phyloP scores from a whole-genome alignment of 2,113 vertebrate genomes.

The Neofelis nebulosa region DNA sequence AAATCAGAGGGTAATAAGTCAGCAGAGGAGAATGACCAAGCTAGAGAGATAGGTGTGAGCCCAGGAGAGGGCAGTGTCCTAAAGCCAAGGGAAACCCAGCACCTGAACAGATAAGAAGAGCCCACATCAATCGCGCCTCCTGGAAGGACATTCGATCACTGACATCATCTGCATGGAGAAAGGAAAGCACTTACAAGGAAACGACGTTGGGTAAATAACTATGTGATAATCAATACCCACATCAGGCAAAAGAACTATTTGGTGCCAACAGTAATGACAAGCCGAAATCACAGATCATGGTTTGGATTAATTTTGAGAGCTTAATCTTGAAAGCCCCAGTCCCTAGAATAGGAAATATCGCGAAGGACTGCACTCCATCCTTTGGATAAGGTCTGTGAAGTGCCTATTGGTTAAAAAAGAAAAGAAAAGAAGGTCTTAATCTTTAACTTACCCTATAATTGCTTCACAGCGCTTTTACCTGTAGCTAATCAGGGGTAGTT shows the following conservation, averaged over 20 bases:
- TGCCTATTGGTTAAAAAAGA: neutral
- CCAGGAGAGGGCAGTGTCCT: neutral
- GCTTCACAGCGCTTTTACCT: neutral
- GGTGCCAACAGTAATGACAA: conserved; percentile 4
- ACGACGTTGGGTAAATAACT: neutral
- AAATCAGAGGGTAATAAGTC: neutral
- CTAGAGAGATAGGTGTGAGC: neutral
- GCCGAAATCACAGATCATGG: neutral
- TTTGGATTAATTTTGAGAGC: neutral
- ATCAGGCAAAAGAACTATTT: neutral
- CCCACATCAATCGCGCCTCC: neutral
- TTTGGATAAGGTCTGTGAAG: neutral
- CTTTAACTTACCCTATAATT: neutral
- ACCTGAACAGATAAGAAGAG: neutral
- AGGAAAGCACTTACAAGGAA: neutral
- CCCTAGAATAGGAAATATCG: neutral
- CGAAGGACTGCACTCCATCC: neutral
- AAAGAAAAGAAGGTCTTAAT: neutral
- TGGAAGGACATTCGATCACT: neutral
- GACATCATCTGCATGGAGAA: neutral
- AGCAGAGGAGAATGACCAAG: neutral
- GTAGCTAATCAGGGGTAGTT: neutral
- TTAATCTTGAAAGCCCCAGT: neutral
- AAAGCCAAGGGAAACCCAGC: neutral
- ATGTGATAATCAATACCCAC: neutral